Evolutionary conservation across 2,888 invertebrate species (phyloP), one percentile per base, ranked within the genome.

Genomic region (Anthrax anthrax): DNA sequence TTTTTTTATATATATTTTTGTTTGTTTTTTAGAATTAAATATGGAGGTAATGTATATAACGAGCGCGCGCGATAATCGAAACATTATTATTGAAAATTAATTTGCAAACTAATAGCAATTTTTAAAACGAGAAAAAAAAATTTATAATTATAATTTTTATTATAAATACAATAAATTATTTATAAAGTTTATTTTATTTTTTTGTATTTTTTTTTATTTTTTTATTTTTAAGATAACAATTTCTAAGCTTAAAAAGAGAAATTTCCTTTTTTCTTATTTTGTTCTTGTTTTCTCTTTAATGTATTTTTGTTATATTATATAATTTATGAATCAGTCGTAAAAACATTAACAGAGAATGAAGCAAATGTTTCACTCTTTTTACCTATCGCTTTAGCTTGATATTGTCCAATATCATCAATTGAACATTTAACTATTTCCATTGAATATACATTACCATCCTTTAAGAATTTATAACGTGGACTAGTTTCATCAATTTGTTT

Each of bases 301-400:
- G 12, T 29, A 3, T 12, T 29, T 29, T 29, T 12, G 3, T 12
- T 32, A 12, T 12, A 27, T 8, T 8, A 27, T 8, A 2, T 27
- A 27, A 27, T 23, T 49, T 54, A 55, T 27, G 48, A 48, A 37
- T 64, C 66, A 47, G 56, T 49, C 43, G 55, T 58, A 50, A 60
- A 60, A 37, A 91, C 85, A 71, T 91, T 91, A 39, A 91, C 74
- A 52, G 90, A 87, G 75, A 90, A 91, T 55, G 91, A 84, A 44
- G 85, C 80, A 50, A 80, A 75, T 44, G 82, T 77, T 70, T 89
- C 89, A 54, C 86, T 85, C 70, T 87, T 87, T 67, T 84, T 84
- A 62, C 86, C 85, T 53, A 84, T 81, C 29, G 86, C 87, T 59
- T 84, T 81, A 17, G 87, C 84, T 58, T 83, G 80, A 67, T 92